These are phyloP conservation scores for Augochlorella aurata DNA, from an alignment of 2,888 invertebrate species.

Conservation along the genomic window DNA sequence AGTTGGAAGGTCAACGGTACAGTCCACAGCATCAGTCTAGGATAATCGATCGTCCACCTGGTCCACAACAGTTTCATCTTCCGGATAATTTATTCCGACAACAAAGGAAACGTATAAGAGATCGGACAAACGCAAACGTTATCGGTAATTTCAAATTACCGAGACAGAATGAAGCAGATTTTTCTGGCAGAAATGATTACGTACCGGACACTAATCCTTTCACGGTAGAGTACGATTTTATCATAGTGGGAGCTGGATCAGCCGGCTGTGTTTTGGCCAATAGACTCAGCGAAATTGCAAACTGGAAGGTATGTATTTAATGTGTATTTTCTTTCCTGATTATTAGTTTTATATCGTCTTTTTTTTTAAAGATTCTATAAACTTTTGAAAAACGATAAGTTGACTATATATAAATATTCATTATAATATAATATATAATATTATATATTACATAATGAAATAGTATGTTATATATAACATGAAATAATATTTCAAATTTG, in stretches of 20 bases:
- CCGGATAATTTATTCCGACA: neutral
- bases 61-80: neutral
- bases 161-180: neutral
- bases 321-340: neutral
- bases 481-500: too few species aligned
- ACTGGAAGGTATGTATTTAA: conserved; percentile 65
- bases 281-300: conserved; percentile 77
- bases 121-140: neutral
- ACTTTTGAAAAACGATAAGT: too few species aligned
- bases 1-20: neutral
- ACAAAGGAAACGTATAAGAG: neutral
- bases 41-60: neutral
- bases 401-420: too few species aligned
- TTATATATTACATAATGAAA: too few species aligned
- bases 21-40: neutral
- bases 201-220: conserved; percentile 39
- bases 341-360: neutral
- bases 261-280: conserved; percentile 84
- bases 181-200: neutral
- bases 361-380: too few species aligned
- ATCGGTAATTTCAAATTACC: neutral
- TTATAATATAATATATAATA: too few species aligned
- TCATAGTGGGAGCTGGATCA: conserved; percentile 84
- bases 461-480: too few species aligned
- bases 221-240: conserved; percentile 81